These are phyloP conservation scores for Sylvilagus floridanus DNA, from an alignment of 2,797 vertebrate genomes.

Conservation along the genomic window DNA sequence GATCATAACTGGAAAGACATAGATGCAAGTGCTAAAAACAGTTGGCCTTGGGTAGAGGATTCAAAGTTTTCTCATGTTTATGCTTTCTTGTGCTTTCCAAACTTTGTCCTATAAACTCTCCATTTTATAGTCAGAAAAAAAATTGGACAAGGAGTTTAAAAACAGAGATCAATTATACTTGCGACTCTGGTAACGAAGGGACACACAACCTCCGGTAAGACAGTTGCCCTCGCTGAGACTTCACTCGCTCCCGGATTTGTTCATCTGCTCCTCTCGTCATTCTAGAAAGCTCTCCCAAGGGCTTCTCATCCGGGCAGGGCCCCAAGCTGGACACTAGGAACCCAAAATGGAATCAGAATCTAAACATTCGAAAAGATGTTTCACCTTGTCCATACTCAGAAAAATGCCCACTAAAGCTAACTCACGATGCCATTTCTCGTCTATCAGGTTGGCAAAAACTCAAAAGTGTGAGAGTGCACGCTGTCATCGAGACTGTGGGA, in stretches of 20 bases:
- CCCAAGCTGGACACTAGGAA: neutral
- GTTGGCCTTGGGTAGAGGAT: neutral
- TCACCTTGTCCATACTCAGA: constrained; percentile 18
- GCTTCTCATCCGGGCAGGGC: neutral
- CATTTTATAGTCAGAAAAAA: constrained; percentile 1
- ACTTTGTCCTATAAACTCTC: neutral
- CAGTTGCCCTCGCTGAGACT: neutral
- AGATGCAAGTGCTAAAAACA: neutral
- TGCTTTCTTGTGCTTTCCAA: constrained; percentile 6
- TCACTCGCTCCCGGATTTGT: neutral
- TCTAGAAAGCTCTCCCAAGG: constrained; percentile 12
- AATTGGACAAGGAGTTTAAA: neutral
- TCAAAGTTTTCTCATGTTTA: neutral
- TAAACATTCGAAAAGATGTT: constrained; percentile 26
- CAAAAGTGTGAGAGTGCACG: neutral
- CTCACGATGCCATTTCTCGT: neutral
- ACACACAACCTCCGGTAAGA: neutral
- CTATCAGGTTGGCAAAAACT: constrained; percentile 13
- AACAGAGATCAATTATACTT: neutral
- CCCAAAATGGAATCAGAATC: neutral
- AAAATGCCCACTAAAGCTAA: constrained; percentile 12
- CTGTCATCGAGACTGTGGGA: neutral
- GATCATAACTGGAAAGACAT: neutral
- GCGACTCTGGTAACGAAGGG: neutral
- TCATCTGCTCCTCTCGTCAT: neutral